A percentile compares a stretch with the other conserved stretches of the same genome.
These are phyloP conservation scores for Pygmarrhopalites habei DNA, from an alignment of 1,140 invertebrate species.

Conservation along the genomic window DNA sequence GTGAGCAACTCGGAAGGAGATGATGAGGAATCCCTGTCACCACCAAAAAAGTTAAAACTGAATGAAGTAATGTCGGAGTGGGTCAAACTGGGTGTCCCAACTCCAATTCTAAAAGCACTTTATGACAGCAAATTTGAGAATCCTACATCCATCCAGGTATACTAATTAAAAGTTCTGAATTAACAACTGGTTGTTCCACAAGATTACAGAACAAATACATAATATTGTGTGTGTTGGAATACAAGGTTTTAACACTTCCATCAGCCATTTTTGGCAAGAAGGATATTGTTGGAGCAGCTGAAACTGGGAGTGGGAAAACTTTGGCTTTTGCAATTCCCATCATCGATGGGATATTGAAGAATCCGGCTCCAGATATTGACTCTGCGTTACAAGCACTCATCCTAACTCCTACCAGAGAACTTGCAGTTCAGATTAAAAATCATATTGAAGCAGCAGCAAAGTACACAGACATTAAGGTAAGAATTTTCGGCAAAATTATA, in stretches of 20 bases:
- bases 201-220: too few relatives aligned
- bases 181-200: too few relatives aligned
- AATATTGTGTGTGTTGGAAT: too few relatives aligned
- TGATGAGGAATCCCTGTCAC: too few relatives aligned
- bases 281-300: constrained; percentile 91
- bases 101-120: constrained; percentile 63
- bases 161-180: too few relatives aligned
- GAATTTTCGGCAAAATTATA: too few relatives aligned
- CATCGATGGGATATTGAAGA: constrained; percentile 68
- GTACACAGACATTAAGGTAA: constrained; percentile 64
- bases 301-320: constrained; percentile 97
- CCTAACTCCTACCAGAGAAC: constrained; percentile 87
- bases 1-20: too few relatives aligned
- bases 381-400: constrained; percentile 65
- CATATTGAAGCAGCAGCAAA: constrained; percentile 74
- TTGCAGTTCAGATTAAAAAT: constrained; percentile 86
- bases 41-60: background rate
- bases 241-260: constrained; percentile 67
- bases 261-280: constrained; percentile 73
- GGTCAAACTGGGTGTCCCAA: constrained; percentile 61
- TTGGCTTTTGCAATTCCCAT: constrained; percentile 94
- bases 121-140: constrained; percentile 63
- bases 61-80: constrained; percentile 53
- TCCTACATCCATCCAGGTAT: constrained; percentile 73
- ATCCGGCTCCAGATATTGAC: constrained; percentile 15